Evolutionary conservation across 2,797 vertebrate genomes (phyloP).

Genomic region (Peromyscus melanophrys): DNA sequence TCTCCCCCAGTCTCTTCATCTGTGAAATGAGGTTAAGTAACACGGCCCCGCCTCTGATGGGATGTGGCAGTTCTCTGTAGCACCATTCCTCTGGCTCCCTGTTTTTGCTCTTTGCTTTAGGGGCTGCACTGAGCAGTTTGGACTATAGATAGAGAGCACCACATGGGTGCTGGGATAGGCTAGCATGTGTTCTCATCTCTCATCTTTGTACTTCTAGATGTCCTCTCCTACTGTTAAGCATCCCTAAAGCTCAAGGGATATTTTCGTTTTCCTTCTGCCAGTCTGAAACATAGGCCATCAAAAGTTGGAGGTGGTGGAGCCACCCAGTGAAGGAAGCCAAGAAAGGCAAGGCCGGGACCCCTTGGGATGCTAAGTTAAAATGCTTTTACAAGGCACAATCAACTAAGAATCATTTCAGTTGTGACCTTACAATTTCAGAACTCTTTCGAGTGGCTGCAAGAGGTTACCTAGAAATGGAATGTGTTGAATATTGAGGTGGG

Average conservation of each 20-base stretch:
- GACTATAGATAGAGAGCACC: not conserved
- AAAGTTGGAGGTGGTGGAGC: constrained; percentile 39
- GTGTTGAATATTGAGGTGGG: not conserved
- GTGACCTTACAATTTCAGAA: not conserved
- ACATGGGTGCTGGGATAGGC: not conserved
- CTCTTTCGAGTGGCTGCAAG: constrained; percentile 37
- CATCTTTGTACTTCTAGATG: constrained; percentile 16
- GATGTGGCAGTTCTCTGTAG: not conserved
- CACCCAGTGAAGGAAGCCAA: not conserved
- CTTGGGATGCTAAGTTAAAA: constrained; percentile 38
- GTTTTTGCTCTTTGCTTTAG: not conserved
- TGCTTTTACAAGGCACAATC: constrained; percentile 12
- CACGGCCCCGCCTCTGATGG: not conserved
- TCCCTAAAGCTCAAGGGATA: not conserved
- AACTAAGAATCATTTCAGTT: constrained; percentile 24
- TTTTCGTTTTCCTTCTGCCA: constrained; percentile 44
- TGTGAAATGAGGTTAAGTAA: constrained; percentile 22
- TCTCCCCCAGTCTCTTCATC: constrained; percentile 1
- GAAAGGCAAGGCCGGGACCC: not conserved
- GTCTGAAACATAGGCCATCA: constrained; percentile 27
- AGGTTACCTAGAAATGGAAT: constrained; percentile 61
- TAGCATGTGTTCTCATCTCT: not conserved
- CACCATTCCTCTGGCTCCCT: not conserved
- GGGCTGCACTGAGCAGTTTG: not conserved
- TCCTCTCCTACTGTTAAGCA: not conserved